Conservation (phyloP, 1,140 invertebrate genomes). For the Bombyx mandarina region DNA sequence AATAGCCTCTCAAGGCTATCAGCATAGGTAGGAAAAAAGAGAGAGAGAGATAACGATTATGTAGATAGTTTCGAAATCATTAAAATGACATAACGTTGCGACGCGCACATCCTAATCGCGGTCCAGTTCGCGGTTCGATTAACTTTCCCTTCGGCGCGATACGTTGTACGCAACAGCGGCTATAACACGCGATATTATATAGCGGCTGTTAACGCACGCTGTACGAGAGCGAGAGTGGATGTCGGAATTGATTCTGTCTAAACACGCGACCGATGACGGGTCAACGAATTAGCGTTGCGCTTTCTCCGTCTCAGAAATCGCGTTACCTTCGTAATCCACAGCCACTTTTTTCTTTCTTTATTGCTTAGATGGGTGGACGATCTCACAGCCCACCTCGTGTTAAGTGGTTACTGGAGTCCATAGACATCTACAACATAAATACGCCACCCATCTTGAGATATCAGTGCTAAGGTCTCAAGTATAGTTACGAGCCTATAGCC, state of each 20-base stretch:
- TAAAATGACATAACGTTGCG: too few species aligned
- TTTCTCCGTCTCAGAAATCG: conserved; percentile 31
- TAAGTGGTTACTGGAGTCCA: too few species aligned
- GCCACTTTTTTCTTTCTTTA: not conserved
- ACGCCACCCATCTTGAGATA: too few species aligned
- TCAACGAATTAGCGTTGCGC: conserved; percentile 36
- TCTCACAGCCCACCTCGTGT: too few species aligned
- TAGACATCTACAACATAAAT: too few species aligned
- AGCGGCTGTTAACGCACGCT: conserved; percentile 26
- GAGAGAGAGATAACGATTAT: too few species aligned
- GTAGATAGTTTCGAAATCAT: too few species aligned
- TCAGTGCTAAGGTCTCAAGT: too few species aligned
- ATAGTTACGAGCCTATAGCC: too few species aligned
- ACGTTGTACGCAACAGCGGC: conserved; percentile 35
- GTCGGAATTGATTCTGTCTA: conserved; percentile 39
- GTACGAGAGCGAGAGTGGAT: conserved; percentile 44
- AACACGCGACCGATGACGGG: conserved; percentile 37
- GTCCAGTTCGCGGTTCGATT: conserved; percentile 5
- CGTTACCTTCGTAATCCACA: not conserved
- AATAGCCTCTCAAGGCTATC: too few species aligned
- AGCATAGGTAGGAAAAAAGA: too few species aligned
- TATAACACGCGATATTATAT: conserved; percentile 32
- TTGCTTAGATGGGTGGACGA: too few species aligned
- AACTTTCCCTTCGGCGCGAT: conserved; percentile 25
- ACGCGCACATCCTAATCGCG: not conserved